Conservation (phyloP, 2,113 vertebrate genomes). For the Mormyrus lacerda region DNA sequence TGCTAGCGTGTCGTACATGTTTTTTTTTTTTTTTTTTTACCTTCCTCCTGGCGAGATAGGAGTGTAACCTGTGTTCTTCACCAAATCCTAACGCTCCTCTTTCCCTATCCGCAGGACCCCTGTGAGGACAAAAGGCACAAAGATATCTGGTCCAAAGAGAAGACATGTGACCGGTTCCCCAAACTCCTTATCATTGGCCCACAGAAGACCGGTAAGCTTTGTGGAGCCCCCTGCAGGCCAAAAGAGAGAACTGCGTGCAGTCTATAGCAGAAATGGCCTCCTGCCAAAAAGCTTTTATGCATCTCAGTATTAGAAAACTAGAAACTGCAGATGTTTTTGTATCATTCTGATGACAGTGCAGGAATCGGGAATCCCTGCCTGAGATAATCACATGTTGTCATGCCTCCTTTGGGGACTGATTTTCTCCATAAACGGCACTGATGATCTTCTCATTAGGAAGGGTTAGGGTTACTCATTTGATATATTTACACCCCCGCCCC, state of each 20-base stretch:
- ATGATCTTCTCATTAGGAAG: conserved; percentile 5
- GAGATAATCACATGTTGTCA: conserved; percentile 14
- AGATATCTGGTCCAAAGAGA: conserved; percentile 99
- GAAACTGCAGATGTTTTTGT: not conserved
- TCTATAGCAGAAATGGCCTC: not conserved
- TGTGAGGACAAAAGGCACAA: conserved; percentile 97
- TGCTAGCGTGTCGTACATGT: not conserved
- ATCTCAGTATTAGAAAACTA: not conserved
- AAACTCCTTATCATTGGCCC: conserved; percentile 93
- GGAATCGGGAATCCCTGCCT: not conserved
- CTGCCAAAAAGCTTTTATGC: not conserved
- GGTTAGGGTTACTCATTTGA: conserved; percentile 2
- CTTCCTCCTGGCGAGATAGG: not conserved
- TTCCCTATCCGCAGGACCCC: conserved; percentile 75
- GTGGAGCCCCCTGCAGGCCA: conserved; percentile 35
- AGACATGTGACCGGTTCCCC: conserved; percentile 94
- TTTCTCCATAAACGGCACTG: not conserved
- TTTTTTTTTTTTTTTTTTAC: not conserved
- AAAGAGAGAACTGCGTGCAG: not conserved
- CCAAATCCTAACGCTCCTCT: not conserved
- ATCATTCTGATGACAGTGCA: not conserved
- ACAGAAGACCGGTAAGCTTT: conserved; percentile 84
- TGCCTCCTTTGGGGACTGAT: conserved; percentile 14
- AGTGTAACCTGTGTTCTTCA: not conserved
- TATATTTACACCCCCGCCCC: not conserved